phyloP scores from a whole-genome alignment of 1,140 invertebrate species.

The Amyelois transitella region DNA sequence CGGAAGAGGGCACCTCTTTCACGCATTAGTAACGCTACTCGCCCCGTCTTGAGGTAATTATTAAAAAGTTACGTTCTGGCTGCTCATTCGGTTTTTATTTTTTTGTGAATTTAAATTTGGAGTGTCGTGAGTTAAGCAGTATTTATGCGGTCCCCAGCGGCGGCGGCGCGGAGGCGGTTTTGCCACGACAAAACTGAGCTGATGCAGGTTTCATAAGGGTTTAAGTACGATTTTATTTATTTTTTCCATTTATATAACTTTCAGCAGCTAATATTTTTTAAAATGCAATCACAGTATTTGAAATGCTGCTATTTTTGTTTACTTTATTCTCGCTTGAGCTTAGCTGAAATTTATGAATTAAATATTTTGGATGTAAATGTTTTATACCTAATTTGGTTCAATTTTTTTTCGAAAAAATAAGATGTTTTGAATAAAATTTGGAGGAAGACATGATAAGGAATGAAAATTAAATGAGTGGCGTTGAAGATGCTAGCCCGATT shows the following conservation, averaged over 20 bases:
- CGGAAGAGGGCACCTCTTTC: constrained; percentile 57
- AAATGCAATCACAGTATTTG: neutral
- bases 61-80: constrained; percentile 65
- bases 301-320: neutral
- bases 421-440: too few relatives aligned
- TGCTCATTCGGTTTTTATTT: constrained; percentile 21
- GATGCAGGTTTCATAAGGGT: constrained; percentile 2
- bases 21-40: constrained; percentile 69
- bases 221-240: neutral
- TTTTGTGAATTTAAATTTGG: constrained; percentile 50
- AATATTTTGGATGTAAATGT: too few relatives aligned
- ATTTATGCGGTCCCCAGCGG: constrained; percentile 67
- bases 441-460: too few relatives aligned
- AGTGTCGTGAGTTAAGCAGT: constrained; percentile 65
- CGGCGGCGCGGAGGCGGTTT: constrained; percentile 47
- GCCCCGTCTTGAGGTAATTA: constrained; percentile 56
- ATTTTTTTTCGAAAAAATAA: too few relatives aligned
- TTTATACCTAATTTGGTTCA: too few relatives aligned
- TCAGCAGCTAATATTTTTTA: neutral
- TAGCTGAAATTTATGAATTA: too few relatives aligned
- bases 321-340: neutral
- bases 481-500: too few relatives aligned
- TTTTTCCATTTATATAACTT: neutral
- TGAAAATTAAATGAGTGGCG: too few relatives aligned
- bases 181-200: constrained; percentile 27